These are phyloP conservation scores for Brevimyrus niger DNA, from an alignment of 2,113 vertebrate species.

Conservation along the genomic window DNA sequence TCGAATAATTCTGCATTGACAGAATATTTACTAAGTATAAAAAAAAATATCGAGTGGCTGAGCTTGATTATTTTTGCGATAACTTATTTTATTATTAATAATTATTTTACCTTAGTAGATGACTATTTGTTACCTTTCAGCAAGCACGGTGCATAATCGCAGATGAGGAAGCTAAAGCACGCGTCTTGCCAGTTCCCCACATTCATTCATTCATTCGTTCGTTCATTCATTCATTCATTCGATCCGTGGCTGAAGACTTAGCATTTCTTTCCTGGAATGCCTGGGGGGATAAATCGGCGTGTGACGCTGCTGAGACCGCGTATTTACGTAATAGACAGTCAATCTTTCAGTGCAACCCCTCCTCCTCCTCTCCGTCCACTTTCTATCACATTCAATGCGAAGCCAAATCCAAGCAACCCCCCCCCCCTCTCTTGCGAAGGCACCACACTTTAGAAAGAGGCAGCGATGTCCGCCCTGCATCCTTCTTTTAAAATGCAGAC, in stretches of 20 bases:
- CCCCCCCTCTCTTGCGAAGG: slow-evolving; percentile 28
- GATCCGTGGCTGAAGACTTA: slow-evolving; percentile 11
- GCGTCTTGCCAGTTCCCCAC: not conserved
- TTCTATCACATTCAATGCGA: not conserved
- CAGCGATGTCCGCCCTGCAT: slow-evolving; percentile 21
- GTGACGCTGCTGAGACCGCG: slow-evolving; percentile 65
- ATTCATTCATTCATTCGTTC: not conserved
- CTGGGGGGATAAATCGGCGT: slow-evolving; percentile 32
- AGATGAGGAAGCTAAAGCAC: not conserved
- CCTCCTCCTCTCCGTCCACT: slow-evolving; percentile 14
- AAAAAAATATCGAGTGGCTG: not conserved
- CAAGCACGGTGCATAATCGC: not conserved
- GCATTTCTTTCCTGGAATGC: slow-evolving; percentile 8
- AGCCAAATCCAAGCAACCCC: slow-evolving; percentile 58
- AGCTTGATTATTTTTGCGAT: not conserved
- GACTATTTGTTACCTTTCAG: not conserved
- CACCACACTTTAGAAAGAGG: slow-evolving; percentile 37
- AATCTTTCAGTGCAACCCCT: slow-evolving; percentile 56
- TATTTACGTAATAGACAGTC: slow-evolving; percentile 68
- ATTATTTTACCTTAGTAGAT: not conserved
- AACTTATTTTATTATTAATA: not conserved
- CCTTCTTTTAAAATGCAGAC: slow-evolving; percentile 11
- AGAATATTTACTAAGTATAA: not conserved
- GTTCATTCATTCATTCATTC: not conserved
- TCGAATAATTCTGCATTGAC: not conserved